These are phyloP conservation scores for Avahi laniger DNA, from an alignment of 2,797 vertebrate species.

Conservation along the genomic window DNA sequence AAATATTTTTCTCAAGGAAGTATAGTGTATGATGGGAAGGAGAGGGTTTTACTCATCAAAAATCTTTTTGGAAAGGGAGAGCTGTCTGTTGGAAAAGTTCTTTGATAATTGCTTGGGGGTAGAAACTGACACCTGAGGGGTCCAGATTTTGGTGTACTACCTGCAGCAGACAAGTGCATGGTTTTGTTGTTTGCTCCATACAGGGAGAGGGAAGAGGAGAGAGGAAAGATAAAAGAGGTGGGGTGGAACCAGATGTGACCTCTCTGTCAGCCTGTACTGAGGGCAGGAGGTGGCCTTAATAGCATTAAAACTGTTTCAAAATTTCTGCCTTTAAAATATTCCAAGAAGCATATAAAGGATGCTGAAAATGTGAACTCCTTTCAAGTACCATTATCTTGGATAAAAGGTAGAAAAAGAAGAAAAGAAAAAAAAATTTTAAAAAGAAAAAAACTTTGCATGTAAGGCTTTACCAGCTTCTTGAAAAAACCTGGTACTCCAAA, in stretches of 20 bases:
- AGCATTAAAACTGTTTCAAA: constrained; percentile 34
- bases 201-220: neutral
- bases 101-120: neutral
- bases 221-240: neutral
- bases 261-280: neutral
- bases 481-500: neutral
- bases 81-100: neutral
- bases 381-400: neutral
- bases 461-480: neutral
- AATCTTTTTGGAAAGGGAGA: neutral
- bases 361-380: neutral
- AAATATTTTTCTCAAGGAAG: neutral
- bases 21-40: neutral
- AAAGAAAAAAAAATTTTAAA: neutral
- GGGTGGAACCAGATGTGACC: neutral
- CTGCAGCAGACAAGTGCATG: neutral
- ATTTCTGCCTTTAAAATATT: neutral
- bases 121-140: neutral
- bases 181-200: neutral
- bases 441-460: neutral
- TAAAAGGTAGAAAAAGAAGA: neutral
- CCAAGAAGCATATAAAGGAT: neutral
- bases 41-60: neutral
- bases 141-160: neutral
- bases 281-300: neutral